phyloP scores from a whole-genome alignment of 2,113 vertebrate species.

The Oncorhynchus clarkii region DNA sequence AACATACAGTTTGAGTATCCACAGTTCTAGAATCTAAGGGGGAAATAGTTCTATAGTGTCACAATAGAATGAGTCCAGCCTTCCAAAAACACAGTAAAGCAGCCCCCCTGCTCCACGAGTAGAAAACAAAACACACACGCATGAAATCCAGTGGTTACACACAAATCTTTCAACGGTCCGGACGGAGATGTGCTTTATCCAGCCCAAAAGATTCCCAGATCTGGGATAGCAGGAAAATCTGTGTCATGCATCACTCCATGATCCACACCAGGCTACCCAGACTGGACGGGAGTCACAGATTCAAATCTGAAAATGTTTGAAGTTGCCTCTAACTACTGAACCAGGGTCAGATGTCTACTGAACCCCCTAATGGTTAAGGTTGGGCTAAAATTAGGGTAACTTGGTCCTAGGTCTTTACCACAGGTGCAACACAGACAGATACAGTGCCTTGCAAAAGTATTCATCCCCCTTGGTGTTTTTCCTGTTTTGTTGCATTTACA shows the following conservation, averaged over 20 bases:
- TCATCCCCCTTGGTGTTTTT: no score
- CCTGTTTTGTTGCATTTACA: no score
- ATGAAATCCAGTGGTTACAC: not conserved
- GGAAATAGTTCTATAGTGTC: conserved; percentile 4
- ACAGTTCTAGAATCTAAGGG: not conserved
- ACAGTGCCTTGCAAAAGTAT: no score
- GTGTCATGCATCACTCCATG: conserved; percentile 34
- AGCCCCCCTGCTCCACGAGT: conserved; percentile 21
- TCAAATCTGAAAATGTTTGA: not conserved
- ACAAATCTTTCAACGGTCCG: conserved; percentile 16
- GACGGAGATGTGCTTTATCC: conserved; percentile 6
- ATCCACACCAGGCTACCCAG: not conserved
- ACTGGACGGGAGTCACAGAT: not conserved
- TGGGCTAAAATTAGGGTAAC: not conserved
- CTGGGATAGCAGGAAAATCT: conserved; percentile 1
- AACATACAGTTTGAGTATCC: not conserved
- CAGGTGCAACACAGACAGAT: no score
- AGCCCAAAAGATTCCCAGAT: conserved; percentile 18
- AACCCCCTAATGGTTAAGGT: not conserved
- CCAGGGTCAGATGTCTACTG: not conserved
- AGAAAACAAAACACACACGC: no score
- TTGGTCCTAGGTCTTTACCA: not conserved
- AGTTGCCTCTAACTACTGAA: not conserved
- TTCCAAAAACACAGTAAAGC: conserved; percentile 3
- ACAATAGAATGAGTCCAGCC: conserved; percentile 15